Evolutionary conservation across 2,888 invertebrate species (phyloP), one percentile per base, ranked within the genome.

Genomic region (Nezara viridula): DNA sequence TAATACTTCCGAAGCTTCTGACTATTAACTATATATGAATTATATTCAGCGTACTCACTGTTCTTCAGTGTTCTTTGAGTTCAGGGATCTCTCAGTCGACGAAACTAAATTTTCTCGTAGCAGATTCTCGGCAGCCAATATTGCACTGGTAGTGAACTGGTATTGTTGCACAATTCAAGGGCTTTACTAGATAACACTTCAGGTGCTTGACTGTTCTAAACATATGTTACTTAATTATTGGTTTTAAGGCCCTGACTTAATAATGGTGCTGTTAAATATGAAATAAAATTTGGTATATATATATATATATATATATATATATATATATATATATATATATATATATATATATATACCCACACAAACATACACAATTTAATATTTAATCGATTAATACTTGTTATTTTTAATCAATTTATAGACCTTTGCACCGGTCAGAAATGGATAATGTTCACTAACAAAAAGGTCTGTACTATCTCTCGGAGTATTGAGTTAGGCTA

Each of bases 161-260:
- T 27, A 27, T 32, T 5, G 60, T 14, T 27, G 6, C 32, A 73
- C 19, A 5, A 37, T 73, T 73, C 66, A 73, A 73, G 66, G 66
- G 66, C 66, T 73, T 73, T 73, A 73, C 32, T 19, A 73, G 66
- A 21, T 37, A 32, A 19, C 21, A 37, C 19, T 73, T 73, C 37
- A 73, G 66, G 37, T 73, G 66, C 66, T 60, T 27, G 27, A 27
- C 14, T 32, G 7, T 73, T 73, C 32, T 32, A 37, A 73, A 73
- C 66, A 73, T 73, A 73, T 73, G 66, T 73, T 73, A 32, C 66
- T 73, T 37, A 73, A 73, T 73, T 73, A 73, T 73, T 60, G 21
- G 4, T 73, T 19, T 73, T 73, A 73, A 73, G 14, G 66, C 66
- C 66, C 66, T 73, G 66, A 27, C 1, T 73, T 1, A 73, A 73